phyloP scores from a whole-genome alignment of 2,888 invertebrate species.

The Pseudoips prasinana region DNA sequence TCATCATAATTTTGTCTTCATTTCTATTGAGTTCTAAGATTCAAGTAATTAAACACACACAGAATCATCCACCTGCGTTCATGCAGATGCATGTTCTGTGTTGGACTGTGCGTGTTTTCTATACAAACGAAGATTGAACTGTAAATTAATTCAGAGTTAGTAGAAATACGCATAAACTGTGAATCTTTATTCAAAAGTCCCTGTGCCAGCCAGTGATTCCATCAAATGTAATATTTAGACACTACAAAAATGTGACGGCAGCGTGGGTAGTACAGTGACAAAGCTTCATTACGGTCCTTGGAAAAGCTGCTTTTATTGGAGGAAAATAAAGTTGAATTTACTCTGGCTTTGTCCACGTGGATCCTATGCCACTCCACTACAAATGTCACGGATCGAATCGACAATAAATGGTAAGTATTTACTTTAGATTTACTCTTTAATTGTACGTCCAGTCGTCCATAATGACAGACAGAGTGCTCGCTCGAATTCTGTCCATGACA shows the following conservation, averaged over 20 bases:
- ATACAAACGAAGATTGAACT: too few relatives aligned
- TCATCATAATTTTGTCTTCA: too few relatives aligned
- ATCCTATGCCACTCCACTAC: conserved; percentile 42
- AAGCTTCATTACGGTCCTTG: conserved; percentile 33
- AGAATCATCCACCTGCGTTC: too few relatives aligned
- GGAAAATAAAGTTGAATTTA: conserved; percentile 14
- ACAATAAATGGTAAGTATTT: conserved; percentile 74
- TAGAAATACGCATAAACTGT: too few relatives aligned
- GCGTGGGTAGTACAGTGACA: conserved; percentile 60
- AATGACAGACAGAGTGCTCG: conserved; percentile 51
- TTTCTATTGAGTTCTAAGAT: too few relatives aligned
- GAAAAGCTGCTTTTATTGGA: conserved; percentile 30
- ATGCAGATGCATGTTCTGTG: too few relatives aligned
- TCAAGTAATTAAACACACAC: too few relatives aligned
- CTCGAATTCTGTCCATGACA: conserved; percentile 65
- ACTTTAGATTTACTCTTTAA: conserved; percentile 76
- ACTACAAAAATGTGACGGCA: conserved; percentile 48
- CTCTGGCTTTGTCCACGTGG: conserved; percentile 2
- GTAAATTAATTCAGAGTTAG: too few relatives aligned
- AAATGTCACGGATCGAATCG: conserved; percentile 71
- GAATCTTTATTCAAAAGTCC: too few relatives aligned
- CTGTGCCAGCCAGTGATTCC: too few relatives aligned
- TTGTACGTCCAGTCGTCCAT: conserved; percentile 56
- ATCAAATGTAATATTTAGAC: conserved; percentile 34
- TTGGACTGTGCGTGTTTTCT: too few relatives aligned